Evolutionary conservation across 2,113 vertebrate species (phyloP), one percentile per base, ranked within the genome.

Genomic region (Gracilinanus agilis): DNA sequence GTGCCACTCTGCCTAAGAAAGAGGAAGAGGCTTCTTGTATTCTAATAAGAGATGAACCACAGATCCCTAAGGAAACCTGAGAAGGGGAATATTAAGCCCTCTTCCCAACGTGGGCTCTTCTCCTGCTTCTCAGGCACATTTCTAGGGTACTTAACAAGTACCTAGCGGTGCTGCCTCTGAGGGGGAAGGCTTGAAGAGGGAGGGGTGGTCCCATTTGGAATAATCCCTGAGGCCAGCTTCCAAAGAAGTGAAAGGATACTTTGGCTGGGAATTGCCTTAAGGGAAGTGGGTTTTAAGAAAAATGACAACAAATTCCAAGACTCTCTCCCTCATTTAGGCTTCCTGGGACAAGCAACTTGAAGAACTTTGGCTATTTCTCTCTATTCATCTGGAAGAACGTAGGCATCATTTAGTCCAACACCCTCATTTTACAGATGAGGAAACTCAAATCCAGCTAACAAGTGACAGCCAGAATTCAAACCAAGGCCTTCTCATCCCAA

Each of bases 1-100:
- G 97, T 97, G 97, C 97, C 93, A 90, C 95, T 96, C 97, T 95
- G 98, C 98, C 97, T 9, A 96, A 54, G 94, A 96, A 91, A 94
- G 58, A 97, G 95, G 96, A 98, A 97, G 94, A 96, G 67, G 90
- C 97, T 97, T 96, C 97, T 96, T 93, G 95, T 97, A 91, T 96
- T 96, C 96, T 93, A 44, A 93, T 97, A 94, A 92, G 96, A 88
- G 91, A 88, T 91, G 94, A 55, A 19, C 58, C 90, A 27, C 0
- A 83, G 24, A 53, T 55, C 90, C 8, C 61, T 55, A 4, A 3
- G 12, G 92, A 95, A 95, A 90, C 34, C 89, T 3, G 0, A 67
- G 54, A 88, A 58, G 91, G 67, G 67, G 40, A 83, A 40, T 83
- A 53, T 23, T 9, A 29, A 19, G n/a, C 29, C 1, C 25, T 0